These are phyloP conservation scores for Dermatophagoides farinae DNA, from an alignment of 1,140 invertebrate species.

Conservation along the genomic window DNA sequence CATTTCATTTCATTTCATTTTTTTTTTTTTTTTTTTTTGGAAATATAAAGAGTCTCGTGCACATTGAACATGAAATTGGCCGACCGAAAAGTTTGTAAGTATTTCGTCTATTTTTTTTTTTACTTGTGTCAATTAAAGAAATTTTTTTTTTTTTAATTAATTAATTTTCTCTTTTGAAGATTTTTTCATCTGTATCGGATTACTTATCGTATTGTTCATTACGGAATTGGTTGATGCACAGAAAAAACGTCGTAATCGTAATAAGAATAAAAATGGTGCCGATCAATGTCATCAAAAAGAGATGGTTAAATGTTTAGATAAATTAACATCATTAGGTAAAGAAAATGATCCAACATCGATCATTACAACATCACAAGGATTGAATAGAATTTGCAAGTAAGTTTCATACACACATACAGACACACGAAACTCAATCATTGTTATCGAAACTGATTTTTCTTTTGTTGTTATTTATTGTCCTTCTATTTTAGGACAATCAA, in stretches of 20 bases:
- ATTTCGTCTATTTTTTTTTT: too few species aligned
- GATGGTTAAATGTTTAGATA: slow-evolving; percentile 8
- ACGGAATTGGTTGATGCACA: not conserved
- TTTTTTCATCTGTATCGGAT: not conserved
- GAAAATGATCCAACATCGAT: slow-evolving; percentile 10
- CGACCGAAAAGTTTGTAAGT: not conserved
- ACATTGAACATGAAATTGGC: not conserved
- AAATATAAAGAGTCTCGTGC: not conserved
- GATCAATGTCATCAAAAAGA: slow-evolving; percentile 12
- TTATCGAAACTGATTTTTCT: not conserved
- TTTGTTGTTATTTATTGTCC: not conserved
- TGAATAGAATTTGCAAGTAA: slow-evolving; percentile 12
- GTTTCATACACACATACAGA: not conserved
- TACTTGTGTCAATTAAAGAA: too few species aligned
- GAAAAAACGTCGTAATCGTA: not conserved
- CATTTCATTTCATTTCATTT: not conserved
- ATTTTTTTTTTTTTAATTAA: not conserved
- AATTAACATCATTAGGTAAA: slow-evolving; percentile 2
- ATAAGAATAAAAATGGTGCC: not conserved
- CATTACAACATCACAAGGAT: slow-evolving; percentile 1
- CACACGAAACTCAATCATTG: not conserved
- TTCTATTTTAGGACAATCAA: slow-evolving; percentile 4
- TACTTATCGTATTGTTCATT: not conserved
- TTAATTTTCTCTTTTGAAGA: not conserved
- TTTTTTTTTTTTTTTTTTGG: not conserved